Percentiles rank a stretch among this genome's conserved stretches.
phyloP scores from a whole-genome alignment of 2,797 vertebrate species.

The Premnoplex brunnescens region DNA sequence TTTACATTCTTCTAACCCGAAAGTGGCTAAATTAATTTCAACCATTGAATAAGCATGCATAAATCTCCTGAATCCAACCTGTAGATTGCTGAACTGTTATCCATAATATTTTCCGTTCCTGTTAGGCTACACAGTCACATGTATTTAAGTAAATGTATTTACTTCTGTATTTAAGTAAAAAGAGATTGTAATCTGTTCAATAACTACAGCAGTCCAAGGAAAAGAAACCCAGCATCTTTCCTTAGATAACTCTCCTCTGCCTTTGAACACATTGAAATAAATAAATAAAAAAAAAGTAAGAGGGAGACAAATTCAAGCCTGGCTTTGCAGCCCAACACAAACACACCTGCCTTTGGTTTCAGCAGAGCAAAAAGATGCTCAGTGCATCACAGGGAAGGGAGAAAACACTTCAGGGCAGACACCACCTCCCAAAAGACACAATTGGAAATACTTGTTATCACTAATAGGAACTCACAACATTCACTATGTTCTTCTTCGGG shows the following conservation, averaged over 20 bases:
- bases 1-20: neutral
- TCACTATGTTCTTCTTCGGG: slow-evolving; percentile 67
- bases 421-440: neutral
- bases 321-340: neutral
- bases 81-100: neutral
- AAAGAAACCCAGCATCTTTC: neutral
- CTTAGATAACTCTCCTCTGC: neutral
- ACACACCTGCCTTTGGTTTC: neutral
- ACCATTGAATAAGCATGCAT: neutral
- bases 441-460: neutral
- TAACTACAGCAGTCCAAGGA: neutral
- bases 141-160: too few relatives aligned
- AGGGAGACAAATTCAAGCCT: neutral
- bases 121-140: neutral
- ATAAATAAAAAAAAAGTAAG: neutral
- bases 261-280: neutral
- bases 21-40: neutral
- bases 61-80: neutral
- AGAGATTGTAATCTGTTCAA: neutral
- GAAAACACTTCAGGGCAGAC: neutral
- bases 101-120: neutral
- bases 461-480: slow-evolving; percentile 79
- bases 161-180: neutral
- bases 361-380: neutral
- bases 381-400: neutral